phyloP scores from a whole-genome alignment of 2,797 vertebrate genomes.

The Enteromius trimaculatus region DNA sequence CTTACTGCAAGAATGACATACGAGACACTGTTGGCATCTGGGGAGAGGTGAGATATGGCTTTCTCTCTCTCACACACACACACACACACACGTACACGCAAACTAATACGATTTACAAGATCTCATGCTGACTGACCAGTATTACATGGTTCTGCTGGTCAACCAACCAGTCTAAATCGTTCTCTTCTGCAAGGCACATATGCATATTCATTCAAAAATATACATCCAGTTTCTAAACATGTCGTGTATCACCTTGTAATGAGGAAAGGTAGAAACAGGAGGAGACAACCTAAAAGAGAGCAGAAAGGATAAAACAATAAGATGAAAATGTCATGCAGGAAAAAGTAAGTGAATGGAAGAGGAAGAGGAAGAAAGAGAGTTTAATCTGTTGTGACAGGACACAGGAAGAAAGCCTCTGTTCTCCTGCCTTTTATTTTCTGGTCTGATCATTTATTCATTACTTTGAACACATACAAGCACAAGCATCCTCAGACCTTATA shows the following conservation, averaged over 20 bases:
- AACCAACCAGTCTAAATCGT: neutral
- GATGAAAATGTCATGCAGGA: constrained; percentile 17
- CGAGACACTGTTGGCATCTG: constrained; percentile 96
- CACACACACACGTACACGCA: neutral
- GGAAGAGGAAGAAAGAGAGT: constrained; percentile 16
- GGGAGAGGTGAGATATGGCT: constrained; percentile 86
- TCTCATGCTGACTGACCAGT: neutral
- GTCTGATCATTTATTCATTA: constrained; percentile 46
- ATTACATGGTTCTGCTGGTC: neutral
- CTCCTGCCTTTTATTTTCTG: constrained; percentile 39
- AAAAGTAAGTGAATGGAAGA: constrained; percentile 3
- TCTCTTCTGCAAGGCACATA: neutral
- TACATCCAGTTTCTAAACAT: constrained; percentile 26
- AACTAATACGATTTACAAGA: neutral
- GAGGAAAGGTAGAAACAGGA: neutral
- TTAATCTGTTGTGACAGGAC: constrained; percentile 42
- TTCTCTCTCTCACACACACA: neutral
- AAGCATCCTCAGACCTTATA: constrained; percentile 19
- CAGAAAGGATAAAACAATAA: neutral
- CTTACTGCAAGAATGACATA: constrained; percentile 98
- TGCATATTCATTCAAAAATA: neutral
- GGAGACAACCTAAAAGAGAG: neutral
- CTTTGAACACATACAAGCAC: constrained; percentile 18
- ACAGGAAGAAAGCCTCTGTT: constrained; percentile 14
- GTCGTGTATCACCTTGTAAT: neutral